Percentiles rank a stretch among this genome's conserved stretches.
Conservation (phyloP, 2,797 vertebrate genomes). For the Picus viridis region DNA sequence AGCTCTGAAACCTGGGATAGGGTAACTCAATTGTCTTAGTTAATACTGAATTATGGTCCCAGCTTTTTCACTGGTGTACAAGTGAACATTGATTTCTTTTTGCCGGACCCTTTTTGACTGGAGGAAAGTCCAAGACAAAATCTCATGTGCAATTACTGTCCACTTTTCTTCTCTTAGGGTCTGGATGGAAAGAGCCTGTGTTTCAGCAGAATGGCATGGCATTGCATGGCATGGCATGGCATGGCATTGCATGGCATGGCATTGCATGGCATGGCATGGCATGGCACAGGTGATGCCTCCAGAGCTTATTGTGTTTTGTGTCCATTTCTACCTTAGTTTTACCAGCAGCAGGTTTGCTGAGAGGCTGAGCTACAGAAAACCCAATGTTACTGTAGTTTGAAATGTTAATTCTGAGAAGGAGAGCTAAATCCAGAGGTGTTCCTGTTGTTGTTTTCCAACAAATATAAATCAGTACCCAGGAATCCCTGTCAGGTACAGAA, state of each 20-base stretch:
- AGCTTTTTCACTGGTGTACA: neutral
- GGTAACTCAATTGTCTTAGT: neutral
- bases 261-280: neutral
- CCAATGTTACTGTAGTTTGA: neutral
- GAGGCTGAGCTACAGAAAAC: neutral
- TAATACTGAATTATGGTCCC: neutral
- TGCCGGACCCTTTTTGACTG: neutral
- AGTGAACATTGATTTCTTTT: neutral
- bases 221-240: neutral
- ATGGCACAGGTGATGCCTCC: rapidly evolving
- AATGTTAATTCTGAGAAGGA: neutral
- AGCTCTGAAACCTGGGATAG: neutral
- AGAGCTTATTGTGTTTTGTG: neutral
- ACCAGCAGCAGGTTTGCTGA: neutral
- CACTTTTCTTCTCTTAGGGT: neutral
- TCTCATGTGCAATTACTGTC: neutral
- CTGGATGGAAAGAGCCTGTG: neutral
- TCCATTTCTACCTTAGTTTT: neutral
- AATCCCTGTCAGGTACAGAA: neutral
- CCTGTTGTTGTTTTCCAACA: neutral
- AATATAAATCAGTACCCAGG: neutral
- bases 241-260: rapidly evolving
- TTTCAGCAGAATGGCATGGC: neutral
- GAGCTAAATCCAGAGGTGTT: neutral
- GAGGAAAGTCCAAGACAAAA: neutral